phyloP scores from a whole-genome alignment of 2,797 vertebrate species.

The Notolepis coatsorum region DNA sequence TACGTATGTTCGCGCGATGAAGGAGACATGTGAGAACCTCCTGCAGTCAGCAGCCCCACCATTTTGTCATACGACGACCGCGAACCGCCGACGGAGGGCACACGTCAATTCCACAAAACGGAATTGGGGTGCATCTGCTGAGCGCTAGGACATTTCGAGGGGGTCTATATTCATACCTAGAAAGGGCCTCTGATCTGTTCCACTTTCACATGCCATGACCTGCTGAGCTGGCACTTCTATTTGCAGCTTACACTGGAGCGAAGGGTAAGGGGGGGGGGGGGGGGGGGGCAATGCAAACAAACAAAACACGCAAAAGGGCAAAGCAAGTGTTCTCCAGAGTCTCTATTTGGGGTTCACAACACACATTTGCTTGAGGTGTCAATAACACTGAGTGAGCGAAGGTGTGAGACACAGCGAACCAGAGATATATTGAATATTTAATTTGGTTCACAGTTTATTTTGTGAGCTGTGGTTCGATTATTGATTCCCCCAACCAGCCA shows the following conservation, averaged over 20 bases:
- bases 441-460: constrained; percentile 23
- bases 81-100: not conserved
- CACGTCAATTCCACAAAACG: not conserved
- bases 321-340: not conserved
- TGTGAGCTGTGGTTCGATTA: constrained; percentile 19
- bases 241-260: constrained; percentile 34
- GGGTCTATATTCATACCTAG: constrained; percentile 43
- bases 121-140: constrained; percentile 1
- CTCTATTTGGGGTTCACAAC: not conserved
- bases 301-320: constrained; percentile 30
- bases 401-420: constrained; percentile 17
- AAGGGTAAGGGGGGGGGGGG: not conserved
- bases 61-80: not conserved
- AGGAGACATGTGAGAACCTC: not conserved
- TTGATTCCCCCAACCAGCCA: too few species aligned
- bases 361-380: not conserved
- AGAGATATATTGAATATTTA: constrained; percentile 19
- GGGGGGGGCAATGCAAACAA: not conserved
- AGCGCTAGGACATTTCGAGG: not conserved
- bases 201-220: constrained; percentile 61
- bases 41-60: not conserved
- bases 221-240: constrained; percentile 70
- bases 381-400: not conserved
- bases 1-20: not conserved
- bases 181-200: constrained; percentile 53